Evolutionary conservation across 2,113 vertebrate species (phyloP).

Genomic region (Cettia cetti): DNA sequence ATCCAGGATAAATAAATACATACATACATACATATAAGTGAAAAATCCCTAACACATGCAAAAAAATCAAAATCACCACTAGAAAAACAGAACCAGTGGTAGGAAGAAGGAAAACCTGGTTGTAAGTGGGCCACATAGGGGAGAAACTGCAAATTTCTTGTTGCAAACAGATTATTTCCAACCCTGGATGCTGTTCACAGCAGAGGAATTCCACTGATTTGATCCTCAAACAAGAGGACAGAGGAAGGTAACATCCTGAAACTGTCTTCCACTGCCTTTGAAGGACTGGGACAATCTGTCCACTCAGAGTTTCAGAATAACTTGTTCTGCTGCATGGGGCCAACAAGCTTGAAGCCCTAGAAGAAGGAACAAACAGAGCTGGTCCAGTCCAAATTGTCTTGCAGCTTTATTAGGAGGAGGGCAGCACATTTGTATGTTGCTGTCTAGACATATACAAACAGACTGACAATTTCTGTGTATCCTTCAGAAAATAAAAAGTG

Average conservation of each 20-base stretch:
- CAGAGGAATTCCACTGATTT: background rate
- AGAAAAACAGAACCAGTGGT: background rate
- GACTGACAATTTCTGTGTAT: background rate
- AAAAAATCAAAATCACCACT: background rate
- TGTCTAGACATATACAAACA: background rate
- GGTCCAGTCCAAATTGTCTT: background rate
- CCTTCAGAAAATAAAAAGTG: background rate
- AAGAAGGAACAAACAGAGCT: background rate
- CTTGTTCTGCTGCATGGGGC: background rate
- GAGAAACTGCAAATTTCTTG: background rate
- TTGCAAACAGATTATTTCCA: background rate
- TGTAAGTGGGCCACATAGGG: background rate
- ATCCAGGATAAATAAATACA: background rate
- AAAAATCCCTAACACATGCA: background rate
- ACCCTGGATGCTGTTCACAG: background rate
- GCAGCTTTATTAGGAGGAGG: background rate
- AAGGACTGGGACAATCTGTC: background rate
- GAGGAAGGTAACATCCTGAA: background rate
- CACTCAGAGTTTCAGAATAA: background rate
- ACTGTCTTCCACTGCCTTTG: background rate
- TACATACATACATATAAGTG: background rate
- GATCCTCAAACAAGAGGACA: background rate
- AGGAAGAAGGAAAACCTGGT: background rate
- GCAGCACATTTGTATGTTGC: background rate
- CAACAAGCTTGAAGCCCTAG: background rate